These are phyloP conservation scores for Crotalus viridis DNA, from an alignment of 2,113 vertebrate genomes.

Conservation along the genomic window DNA sequence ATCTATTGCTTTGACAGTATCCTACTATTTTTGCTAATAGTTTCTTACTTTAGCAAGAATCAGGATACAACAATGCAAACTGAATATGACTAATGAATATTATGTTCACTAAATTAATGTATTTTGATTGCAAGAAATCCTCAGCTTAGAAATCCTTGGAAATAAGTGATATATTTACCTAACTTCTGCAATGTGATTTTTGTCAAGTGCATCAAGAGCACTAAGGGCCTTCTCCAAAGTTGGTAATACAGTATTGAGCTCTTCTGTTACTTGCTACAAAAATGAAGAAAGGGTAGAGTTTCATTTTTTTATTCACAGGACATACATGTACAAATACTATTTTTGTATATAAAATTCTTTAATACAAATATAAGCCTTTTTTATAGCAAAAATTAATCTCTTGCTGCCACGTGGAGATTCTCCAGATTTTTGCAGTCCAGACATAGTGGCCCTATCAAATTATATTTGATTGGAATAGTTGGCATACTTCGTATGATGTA, in stretches of 20 bases:
- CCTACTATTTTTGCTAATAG: neutral
- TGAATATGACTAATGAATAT: neutral
- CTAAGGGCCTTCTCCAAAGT: constrained; percentile 52
- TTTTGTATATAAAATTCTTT: neutral
- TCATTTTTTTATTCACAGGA: neutral
- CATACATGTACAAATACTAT: neutral
- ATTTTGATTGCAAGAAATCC: neutral
- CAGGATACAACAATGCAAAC: neutral
- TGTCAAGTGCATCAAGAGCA: constrained; percentile 66
- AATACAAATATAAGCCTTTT: neutral
- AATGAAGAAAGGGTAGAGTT: neutral
- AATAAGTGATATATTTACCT: constrained; percentile 47
- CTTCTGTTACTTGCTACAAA: constrained; percentile 53
- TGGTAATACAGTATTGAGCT: constrained; percentile 61
- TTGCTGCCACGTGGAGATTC: neutral
- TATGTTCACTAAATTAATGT: neutral
- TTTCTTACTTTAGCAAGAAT: neutral
- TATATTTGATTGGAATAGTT: neutral
- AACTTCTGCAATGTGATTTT: constrained; percentile 66
- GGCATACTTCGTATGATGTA: neutral
- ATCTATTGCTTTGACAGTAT: neutral
- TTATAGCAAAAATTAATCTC: neutral
- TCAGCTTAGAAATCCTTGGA: neutral
- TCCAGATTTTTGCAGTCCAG: neutral
- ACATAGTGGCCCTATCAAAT: neutral